phyloP scores from a whole-genome alignment of 2,888 invertebrate species.

The Ctenicera cuprea region DNA sequence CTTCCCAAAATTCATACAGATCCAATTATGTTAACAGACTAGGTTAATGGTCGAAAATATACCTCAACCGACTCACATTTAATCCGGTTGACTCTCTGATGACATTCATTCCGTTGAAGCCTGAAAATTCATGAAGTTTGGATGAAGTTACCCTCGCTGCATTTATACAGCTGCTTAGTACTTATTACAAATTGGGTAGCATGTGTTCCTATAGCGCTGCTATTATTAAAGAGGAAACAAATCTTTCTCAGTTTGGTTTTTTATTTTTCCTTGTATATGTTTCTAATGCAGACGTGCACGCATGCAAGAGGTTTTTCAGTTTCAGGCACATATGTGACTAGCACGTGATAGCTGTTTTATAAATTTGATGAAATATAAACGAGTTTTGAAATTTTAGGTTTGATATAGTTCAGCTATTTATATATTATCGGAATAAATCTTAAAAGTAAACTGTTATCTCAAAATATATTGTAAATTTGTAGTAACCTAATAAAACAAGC shows the following conservation, averaged over 20 bases:
- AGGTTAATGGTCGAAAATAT: background rate
- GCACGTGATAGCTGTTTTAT: background rate
- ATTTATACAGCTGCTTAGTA: conserved; percentile 23
- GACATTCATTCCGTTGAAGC: background rate
- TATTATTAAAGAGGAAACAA: conserved; percentile 14
- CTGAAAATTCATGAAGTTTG: conserved; percentile 24
- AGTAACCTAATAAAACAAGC: too few relatives aligned
- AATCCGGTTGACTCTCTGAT: background rate
- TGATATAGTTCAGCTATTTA: too few relatives aligned
- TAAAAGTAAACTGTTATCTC: too few relatives aligned
- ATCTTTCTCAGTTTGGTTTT: background rate
- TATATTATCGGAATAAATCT: too few relatives aligned
- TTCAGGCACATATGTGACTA: background rate
- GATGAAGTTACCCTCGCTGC: conserved; percentile 20
- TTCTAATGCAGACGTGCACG: conserved; percentile 11
- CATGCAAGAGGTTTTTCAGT: conserved; percentile 4
- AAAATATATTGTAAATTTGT: too few relatives aligned
- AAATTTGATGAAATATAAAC: too few relatives aligned
- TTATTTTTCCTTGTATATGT: background rate
- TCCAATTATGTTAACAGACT: background rate
- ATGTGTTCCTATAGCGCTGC: conserved; percentile 13
- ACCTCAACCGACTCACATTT: background rate
- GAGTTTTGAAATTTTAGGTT: too few relatives aligned
- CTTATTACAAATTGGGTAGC: conserved; percentile 28
- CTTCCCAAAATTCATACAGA: background rate